Base-by-base conservation (phyloP, 2,113 vertebrate species). In the Oryzias celebensis region DNA sequence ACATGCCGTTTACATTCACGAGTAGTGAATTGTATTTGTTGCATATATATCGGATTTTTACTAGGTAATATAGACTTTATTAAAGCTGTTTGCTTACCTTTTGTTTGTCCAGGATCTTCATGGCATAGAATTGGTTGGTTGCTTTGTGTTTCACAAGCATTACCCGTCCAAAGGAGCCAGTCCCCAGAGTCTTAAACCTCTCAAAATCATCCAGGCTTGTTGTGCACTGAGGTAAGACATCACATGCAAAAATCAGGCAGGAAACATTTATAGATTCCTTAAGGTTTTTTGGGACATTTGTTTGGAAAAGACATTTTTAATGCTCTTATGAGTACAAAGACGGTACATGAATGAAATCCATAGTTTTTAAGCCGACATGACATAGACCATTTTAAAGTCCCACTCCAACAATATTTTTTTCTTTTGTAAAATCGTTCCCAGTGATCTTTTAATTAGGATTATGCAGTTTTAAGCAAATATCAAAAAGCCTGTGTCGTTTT, bases 101-200 rank as follows among this genome's bases (percentile, higher is more conserved):
- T 85, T 99, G 96, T 91, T 98, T 99, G 91, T 99, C 96, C 92
- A 99, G 90, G 88, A 99, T 98, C 93, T 99, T 99, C 97, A 99
- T 99, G 79, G 97, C 97, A 51, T 95, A 97, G 93, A 98, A 98
- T 92, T 96, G 96, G 77, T 96, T 97, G 60, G 95, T 95, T 87
- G 90, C 92, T 94, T 96, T 99, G 85, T 98, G 96, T 84, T 97
- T 99, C 85, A 99, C 97, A 69, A 99, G 88, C 97, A 99, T 98
- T 64, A 99, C 97, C 88, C 97, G 93, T 65, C 97, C 97, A 26
- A 99, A 99, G 26, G 97, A 99, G 68, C 97, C 97, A 7, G 97
- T 99, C 82, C 97, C 97, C 74, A 99, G 93, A 52, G 97, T 99
- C 88, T 98, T 99, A 89, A 95, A 93, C 88, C 95, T 93, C 62